Conservation (phyloP, 1,140 invertebrate genomes). For the Drosophila pseudoobscura region DNA sequence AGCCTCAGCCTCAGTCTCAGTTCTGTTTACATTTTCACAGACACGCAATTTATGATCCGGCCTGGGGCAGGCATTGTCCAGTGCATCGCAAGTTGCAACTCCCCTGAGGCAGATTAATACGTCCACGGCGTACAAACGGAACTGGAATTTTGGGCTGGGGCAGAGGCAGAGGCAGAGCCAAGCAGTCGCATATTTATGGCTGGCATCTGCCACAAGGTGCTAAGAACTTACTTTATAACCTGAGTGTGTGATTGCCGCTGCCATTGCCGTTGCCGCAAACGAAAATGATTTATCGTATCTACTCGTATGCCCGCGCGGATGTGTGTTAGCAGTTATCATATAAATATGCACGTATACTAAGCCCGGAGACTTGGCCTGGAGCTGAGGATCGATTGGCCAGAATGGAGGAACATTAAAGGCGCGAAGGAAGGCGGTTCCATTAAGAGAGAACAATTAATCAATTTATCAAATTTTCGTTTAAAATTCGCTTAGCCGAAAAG, state of each 20-base stretch:
- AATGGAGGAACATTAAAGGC: no score
- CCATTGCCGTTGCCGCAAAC: slow-evolving; percentile 22
- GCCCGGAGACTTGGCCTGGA: slow-evolving; percentile 10
- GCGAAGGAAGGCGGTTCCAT: no score
- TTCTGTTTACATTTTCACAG: slow-evolving; percentile 45
- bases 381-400: not conserved
- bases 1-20: not conserved
- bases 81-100: slow-evolving; percentile 19
- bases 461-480: no score
- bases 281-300: slow-evolving; percentile 36
- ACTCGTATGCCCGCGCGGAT: not conserved
- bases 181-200: slow-evolving; percentile 41
- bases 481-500: no score
- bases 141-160: slow-evolving; percentile 13
- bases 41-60: slow-evolving; percentile 43
- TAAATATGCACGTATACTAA: slow-evolving; percentile 3
- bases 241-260: slow-evolving; percentile 38
- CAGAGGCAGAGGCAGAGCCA: slow-evolving; percentile 9
- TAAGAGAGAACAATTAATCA: no score
- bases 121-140: not conserved
- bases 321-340: slow-evolving; percentile 41
- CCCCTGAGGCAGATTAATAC: slow-evolving; percentile 25
- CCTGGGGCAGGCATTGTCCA: slow-evolving; percentile 42
- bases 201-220: slow-evolving; percentile 42
- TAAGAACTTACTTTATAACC: slow-evolving; percentile 38